Conservation (phyloP, 2,113 vertebrate genomes). For the Oriolus oriolus region DNA sequence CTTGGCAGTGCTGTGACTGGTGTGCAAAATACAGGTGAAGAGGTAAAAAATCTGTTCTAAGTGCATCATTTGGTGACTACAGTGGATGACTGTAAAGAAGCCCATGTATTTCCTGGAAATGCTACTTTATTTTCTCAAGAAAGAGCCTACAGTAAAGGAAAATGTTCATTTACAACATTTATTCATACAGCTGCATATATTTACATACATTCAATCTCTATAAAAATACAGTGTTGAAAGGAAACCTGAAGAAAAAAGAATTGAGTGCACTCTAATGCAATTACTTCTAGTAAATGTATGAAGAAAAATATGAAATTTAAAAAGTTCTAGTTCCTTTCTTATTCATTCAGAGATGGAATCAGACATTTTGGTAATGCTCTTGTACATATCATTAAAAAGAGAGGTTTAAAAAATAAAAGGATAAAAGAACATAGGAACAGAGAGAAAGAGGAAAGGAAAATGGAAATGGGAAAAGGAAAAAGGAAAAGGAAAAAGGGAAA, state of each 20-base stretch:
- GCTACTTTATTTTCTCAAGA: not conserved
- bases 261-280: not conserved
- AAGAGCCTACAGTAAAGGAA: not conserved
- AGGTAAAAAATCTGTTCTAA: not conserved
- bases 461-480: not conserved
- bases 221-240: not conserved
- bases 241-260: not conserved
- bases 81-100: not conserved
- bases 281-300: not conserved
- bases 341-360: not conserved
- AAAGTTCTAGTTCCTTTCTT: not conserved
- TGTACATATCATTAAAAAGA: not conserved
- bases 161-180: not conserved
- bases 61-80: not conserved
- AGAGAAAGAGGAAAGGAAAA: not conserved
- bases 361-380: not conserved
- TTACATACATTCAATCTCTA: not conserved
- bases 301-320: not conserved
- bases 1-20: not conserved
- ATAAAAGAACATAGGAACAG: not conserved
- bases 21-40: not conserved
- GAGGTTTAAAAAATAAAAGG: not conserved
- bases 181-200: not conserved
- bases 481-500: not conserved
- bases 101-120: not conserved